Base-by-base conservation (phyloP, 2,113 vertebrate species). In the Crocuta crocuta region DNA sequence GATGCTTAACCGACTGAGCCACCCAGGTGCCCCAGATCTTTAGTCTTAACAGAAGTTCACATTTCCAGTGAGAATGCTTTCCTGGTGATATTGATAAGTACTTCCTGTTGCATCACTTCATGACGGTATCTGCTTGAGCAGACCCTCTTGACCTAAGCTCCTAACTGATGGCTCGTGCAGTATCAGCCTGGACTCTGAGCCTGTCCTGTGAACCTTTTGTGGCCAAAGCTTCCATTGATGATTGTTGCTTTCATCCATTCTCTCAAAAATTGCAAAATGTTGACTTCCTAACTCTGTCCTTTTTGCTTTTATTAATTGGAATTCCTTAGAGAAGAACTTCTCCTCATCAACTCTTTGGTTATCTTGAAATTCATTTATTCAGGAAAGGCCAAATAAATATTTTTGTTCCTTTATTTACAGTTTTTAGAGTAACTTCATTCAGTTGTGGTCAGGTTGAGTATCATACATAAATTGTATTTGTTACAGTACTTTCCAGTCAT, bases 281-380 rank as follows among this genome's bases (percentile, higher is more conserved):
- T 33, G 15, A 78, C 45, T 63, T 92, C 12, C 10, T 71, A 17
- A 19, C 83, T 68, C 33, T 89, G 24, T 95, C 39, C 53, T 78
- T 97, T 96, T 73, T 81, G 71, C 17, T 43, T 83, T 48, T 87
- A 31, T 74, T 94, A 79, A 28, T 71, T 65, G 79, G 79, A 45
- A 90, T 83, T 91, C 61, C 83, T 95, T n/a, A 63, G 94, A 31
- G 24, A 82, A 84, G 24, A 80, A 53, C 28, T 70, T 94, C 4
- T 12, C 8, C n/a, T 76, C 28, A 1, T 73, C 70, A 73, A 0
- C 66, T 96, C 16, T 68, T 86, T 61, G 24, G 21, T 70, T 96
- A 50, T 91, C 55, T 92, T 94, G 16, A 95, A 80, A 65, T 80
- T 16, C 13, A 50, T 55, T 95, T 53, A 65, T 87, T 84, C 17